Base-by-base conservation (phyloP, 2,113 vertebrate genomes). In the Marcusenius ussheri region DNA sequence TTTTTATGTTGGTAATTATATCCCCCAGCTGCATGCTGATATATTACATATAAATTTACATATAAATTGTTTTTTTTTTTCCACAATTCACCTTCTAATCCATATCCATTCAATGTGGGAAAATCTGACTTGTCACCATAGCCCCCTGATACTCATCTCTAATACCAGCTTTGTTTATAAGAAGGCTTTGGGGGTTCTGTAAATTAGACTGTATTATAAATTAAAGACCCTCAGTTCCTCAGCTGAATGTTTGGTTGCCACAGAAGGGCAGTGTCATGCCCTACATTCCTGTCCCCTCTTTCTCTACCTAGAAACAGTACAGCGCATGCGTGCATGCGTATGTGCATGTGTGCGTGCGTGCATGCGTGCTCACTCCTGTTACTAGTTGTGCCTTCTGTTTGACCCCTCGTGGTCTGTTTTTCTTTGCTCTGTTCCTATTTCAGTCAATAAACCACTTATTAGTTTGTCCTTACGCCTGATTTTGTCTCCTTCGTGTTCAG, bases 1-100 rank as follows among this genome's bases (percentile, higher is more conserved):
- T 49, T n/a, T 85, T 85, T 49, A 85, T 85, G 42, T 19, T 85
- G 19, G 45, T 85, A 85, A 85, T 85, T 46, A 49, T 85, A 85
- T 49, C 19, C 83, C 46, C 83, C 46, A 85, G 24, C 83, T n/a
- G 39, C 19, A 49, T 17, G 74, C 35, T 80, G 74, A 80, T 80
- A 80, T 80, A 80, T 80, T 80, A 19, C 17, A 42, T 80, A 19
- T 80, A 80, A 42, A 80, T 80, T 80, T 80, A 80, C 74, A 80
- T 80, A 80, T 80, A 80, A 80, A 80, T 80, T 42, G 74, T 80
- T 80, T 80, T 77, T 77, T 15, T 42, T 19, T 4, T 5, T 3
- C 74, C 35, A 80, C 17, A 80, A 80, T 42, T 80, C 74, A 80
- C 74, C 74, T 80, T 80, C 4, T 80, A 80, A 80, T 80, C 74